Percentiles rank a stretch among this genome's conserved stretches.
phyloP scores from a whole-genome alignment of 2,113 vertebrate genomes.

The Setophaga petechia region DNA sequence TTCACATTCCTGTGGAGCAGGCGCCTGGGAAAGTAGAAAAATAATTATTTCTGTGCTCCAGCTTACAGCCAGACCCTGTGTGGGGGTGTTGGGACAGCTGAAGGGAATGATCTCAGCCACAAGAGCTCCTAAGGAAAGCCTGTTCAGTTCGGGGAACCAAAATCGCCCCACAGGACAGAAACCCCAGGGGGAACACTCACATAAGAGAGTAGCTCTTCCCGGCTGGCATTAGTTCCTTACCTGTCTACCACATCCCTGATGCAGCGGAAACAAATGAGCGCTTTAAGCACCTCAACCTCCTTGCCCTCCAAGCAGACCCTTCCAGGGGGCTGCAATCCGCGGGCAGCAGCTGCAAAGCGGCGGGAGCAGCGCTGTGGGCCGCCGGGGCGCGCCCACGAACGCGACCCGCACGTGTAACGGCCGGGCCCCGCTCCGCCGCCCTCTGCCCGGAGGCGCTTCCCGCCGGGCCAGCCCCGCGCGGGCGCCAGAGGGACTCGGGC shows the following conservation, averaged over 20 bases:
- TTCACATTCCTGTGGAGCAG: background rate
- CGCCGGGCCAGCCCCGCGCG: background rate
- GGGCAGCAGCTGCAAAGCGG: background rate
- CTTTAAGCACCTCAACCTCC: background rate
- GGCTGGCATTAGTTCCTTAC: rapidly evolving
- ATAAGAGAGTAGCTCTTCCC: background rate
- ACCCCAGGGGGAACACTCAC: rapidly evolving
- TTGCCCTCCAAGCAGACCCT: rapidly evolving
- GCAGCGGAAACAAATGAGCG: background rate
- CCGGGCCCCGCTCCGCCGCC: background rate
- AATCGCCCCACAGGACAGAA: rapidly evolving
- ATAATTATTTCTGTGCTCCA: background rate
- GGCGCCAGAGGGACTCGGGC: rapidly evolving
- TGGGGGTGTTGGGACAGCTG: rapidly evolving
- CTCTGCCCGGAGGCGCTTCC: background rate
- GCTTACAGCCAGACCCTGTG: rapidly evolving
- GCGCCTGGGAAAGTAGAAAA: rapidly evolving
- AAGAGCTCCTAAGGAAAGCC: background rate
- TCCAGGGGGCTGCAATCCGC: background rate
- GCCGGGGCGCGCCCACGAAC: background rate
- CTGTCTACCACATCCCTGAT: rapidly evolving
- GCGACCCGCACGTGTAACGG: background rate
- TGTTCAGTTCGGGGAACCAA: background rate
- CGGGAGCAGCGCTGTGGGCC: background rate
- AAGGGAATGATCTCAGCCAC: rapidly evolving